Conservation (phyloP, 1,140 invertebrate genomes). For the Drosophila guanche region DNA sequence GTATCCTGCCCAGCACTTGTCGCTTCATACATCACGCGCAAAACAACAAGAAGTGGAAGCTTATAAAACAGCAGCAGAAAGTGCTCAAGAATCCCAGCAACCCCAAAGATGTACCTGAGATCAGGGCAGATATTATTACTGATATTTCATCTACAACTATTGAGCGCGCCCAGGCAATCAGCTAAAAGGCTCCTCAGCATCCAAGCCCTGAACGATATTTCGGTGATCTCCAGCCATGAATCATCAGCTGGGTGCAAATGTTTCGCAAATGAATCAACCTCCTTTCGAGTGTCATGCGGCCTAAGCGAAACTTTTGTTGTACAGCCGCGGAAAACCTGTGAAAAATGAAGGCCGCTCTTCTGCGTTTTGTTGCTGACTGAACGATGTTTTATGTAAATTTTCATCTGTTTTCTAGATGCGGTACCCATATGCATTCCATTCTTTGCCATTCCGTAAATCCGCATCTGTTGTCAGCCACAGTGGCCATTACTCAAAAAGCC, state of each 20-base stretch:
- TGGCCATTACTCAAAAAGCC: slow-evolving; percentile 67
- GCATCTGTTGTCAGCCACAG: slow-evolving; percentile 73
- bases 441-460: slow-evolving; percentile 66
- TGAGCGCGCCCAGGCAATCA: too few species aligned
- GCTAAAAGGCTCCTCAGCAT: too few species aligned
- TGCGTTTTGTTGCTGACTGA: slow-evolving; percentile 48
- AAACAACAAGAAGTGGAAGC: slow-evolving; percentile 23
- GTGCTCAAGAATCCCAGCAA: not conserved
- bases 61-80: slow-evolving; percentile 27
- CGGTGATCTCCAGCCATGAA: too few species aligned
- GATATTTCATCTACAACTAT: too few species aligned
- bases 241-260: too few species aligned
- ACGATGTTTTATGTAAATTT: slow-evolving; percentile 75
- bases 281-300: not conserved
- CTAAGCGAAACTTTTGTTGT: slow-evolving; percentile 2
- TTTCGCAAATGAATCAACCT: slow-evolving; percentile 12
- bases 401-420: slow-evolving; percentile 19
- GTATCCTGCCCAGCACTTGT: slow-evolving; percentile 46
- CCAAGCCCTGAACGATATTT: too few species aligned
- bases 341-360: slow-evolving; percentile 54
- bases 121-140: too few species aligned
- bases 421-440: slow-evolving; percentile 69
- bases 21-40: slow-evolving; percentile 64
- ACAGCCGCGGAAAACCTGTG: slow-evolving; percentile 24
- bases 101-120: too few species aligned